Conservation (phyloP, 2,888 invertebrate genomes). For the Linnaemya tessellans region DNA sequence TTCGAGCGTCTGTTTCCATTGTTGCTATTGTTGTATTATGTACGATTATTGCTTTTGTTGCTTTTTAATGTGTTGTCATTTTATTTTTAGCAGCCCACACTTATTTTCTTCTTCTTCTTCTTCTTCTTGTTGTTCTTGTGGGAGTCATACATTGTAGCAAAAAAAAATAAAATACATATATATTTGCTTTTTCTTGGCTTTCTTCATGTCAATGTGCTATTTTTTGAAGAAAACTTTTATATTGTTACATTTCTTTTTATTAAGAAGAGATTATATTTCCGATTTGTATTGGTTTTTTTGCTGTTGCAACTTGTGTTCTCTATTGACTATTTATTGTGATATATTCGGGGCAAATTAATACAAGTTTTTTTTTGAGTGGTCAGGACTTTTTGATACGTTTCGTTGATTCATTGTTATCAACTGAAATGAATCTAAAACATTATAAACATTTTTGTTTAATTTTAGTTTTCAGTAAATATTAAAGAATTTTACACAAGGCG, state of each 20-base stretch:
- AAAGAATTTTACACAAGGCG: too few relatives aligned
- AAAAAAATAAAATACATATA: too few relatives aligned
- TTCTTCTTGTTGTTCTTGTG: background rate
- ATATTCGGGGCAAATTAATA: background rate
- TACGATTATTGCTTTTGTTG: conserved; percentile 33
- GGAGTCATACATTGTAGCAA: conserved; percentile 13
- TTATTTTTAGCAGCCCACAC: conserved; percentile 61
- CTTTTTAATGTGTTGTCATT: conserved; percentile 45
- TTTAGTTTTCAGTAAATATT: too few relatives aligned
- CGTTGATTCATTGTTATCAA: too few relatives aligned
- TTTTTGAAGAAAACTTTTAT: background rate
- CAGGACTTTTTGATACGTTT: background rate
- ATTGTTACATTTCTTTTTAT: conserved; percentile 1
- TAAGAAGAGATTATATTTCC: conserved; percentile 1
- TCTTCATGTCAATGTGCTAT: conserved; percentile 15
- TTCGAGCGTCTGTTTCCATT: conserved; percentile 20
- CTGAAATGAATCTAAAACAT: too few relatives aligned
- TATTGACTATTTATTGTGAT: background rate
- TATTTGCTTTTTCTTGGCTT: conserved; percentile 4
- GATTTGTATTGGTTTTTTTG: conserved; percentile 11
- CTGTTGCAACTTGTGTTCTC: background rate
- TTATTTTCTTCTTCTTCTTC: conserved; percentile 30
- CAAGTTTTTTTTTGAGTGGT: background rate
- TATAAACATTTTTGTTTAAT: too few relatives aligned
- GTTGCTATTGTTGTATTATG: conserved; percentile 3